Evolutionary conservation across 1,140 invertebrate genomes (phyloP).

Genomic region (Cydia pomonella): DNA sequence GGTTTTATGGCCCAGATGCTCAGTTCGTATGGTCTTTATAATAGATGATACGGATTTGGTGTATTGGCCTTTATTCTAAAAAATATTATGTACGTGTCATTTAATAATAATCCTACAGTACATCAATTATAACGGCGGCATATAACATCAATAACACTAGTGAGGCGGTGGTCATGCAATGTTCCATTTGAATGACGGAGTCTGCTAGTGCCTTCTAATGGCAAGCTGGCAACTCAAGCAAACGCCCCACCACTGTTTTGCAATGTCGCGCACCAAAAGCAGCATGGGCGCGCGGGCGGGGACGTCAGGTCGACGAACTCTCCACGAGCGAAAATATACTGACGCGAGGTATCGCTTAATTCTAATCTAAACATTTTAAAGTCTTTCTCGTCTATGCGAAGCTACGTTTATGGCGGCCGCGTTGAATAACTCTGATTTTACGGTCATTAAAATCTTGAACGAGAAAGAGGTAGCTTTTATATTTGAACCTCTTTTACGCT

Average conservation of each 20-base stretch:
- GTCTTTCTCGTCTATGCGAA: conserved; percentile 18
- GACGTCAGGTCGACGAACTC: conserved; percentile 61
- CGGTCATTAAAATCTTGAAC: conserved; percentile 4
- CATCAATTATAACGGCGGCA: background rate
- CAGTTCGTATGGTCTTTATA: too few species aligned
- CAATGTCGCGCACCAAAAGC: conserved; percentile 72
- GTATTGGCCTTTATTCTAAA: background rate
- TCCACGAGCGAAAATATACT: conserved; percentile 51
- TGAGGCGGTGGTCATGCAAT: background rate
- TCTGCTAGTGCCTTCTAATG: conserved; percentile 13
- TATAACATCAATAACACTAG: background rate
- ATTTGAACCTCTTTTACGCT: background rate
- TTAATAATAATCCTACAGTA: background rate
- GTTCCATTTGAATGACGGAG: conserved; percentile 25
- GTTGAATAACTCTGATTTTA: conserved; percentile 15
- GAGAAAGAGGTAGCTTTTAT: background rate
- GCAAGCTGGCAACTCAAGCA: conserved; percentile 23
- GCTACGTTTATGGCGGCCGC: conserved; percentile 8
- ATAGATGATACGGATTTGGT: too few species aligned
- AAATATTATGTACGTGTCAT: background rate
- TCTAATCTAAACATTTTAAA: conserved; percentile 33
- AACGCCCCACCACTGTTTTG: conserved; percentile 55
- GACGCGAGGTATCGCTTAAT: conserved; percentile 38
- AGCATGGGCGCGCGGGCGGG: conserved; percentile 60
- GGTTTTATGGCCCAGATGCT: too few species aligned